Conservation (phyloP, 2,797 vertebrate genomes). For the Galago senegalensis region DNA sequence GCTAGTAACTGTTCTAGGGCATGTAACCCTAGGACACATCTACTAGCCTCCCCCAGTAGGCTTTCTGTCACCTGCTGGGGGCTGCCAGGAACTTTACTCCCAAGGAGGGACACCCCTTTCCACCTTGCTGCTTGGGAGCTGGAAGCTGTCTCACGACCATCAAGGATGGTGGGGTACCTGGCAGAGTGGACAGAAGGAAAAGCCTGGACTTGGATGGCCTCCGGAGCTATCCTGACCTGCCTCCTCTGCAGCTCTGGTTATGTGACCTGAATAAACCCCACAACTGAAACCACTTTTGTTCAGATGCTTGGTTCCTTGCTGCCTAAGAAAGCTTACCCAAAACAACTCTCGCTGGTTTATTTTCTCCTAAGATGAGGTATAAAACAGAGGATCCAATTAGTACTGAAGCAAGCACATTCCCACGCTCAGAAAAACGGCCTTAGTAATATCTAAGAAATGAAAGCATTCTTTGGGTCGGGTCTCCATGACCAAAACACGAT, state of each 20-base stretch:
- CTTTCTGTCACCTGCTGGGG: background rate
- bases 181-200: background rate
- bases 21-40: too few species aligned
- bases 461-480: background rate
- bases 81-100: background rate
- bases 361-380: background rate
- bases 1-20: background rate
- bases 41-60: too few species aligned
- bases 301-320: background rate
- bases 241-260: background rate
- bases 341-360: background rate
- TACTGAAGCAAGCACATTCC: background rate
- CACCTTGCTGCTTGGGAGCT: background rate
- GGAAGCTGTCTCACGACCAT: background rate
- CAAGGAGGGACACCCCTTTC: rapidly evolving
- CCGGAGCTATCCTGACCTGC: background rate
- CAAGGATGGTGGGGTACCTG: background rate
- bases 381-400: background rate
- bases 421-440: background rate
- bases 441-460: background rate
- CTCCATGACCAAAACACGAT: conserved; percentile 1
- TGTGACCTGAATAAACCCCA: background rate
- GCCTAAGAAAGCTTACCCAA: background rate
- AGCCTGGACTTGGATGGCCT: background rate
- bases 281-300: background rate